A percentile compares a stretch with the other conserved stretches of the same genome.
Conservation (phyloP, 2,113 vertebrate genomes). For the Callospermophilus lateralis region DNA sequence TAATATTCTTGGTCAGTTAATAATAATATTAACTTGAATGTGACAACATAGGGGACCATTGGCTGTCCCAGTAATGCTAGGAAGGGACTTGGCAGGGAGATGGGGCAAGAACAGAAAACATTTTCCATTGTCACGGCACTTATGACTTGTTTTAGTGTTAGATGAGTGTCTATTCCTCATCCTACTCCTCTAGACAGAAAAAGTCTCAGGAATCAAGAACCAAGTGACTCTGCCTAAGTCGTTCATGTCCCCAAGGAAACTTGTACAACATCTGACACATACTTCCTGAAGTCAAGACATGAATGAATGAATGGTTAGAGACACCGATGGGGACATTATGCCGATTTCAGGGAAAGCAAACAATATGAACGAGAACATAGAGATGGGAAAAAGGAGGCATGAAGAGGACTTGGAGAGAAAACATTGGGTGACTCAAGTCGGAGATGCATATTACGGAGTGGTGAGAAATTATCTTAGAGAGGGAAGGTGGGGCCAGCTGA, state of each 20-base stretch:
- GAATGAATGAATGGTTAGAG: background rate
- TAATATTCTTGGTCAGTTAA: no score
- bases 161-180: background rate
- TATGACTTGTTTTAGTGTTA: background rate
- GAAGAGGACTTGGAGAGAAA: background rate
- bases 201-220: background rate
- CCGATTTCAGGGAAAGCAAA: slow-evolving; percentile 45
- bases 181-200: background rate
- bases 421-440: background rate
- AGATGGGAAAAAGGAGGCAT: background rate
- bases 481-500: background rate
- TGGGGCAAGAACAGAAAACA: background rate
- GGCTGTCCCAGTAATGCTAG: background rate
- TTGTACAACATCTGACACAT: background rate
- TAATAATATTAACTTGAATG: no score
- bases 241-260: background rate
- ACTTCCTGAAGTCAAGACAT: background rate
- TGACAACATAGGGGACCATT: background rate
- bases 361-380: background rate
- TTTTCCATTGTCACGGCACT: background rate
- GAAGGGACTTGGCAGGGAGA: background rate
- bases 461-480: background rate
- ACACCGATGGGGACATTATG: background rate
- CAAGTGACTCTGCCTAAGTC: background rate
- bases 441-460: background rate